Base-by-base conservation (phyloP, 2,113 vertebrate genomes). In the Equus quagga region DNA sequence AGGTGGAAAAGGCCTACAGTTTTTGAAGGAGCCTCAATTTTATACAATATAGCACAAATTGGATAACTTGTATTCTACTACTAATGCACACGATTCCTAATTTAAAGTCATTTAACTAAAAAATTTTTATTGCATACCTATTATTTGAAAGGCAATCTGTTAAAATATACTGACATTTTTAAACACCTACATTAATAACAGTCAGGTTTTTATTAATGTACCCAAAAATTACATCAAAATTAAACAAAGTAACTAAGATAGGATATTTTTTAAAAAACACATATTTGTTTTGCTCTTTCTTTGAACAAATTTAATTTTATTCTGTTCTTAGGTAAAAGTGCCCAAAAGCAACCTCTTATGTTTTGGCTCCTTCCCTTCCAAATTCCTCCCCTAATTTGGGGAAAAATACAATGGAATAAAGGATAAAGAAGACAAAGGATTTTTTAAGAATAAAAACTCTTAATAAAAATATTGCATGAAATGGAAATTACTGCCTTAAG, bases 371-470 rank as follows among this genome's bases (percentile, higher is more conserved):
- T 81, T 92, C 5, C 21, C 31, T 26, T 86, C 41, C 18, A 95
- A 54, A 10, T 26, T 87, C 24, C 36, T 81, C 46, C 18, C 36
- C 54, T n/a, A 92, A 65, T 97, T 93, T 72, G 24, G 19, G 4
- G 21, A 75, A 85, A 94, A 94, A 92, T 17, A 73, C 13, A 87
- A 65, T 24, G 15, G 10, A 94, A 79, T 46, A 86, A 91, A 87
- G 8, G 19, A 79, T 75, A 75, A 65, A 91, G 33, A 85, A 46
- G 15, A 24, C 49, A 89, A 90, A 65, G 19, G 3, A 58, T 41
- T 72, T 85, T 65, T 82, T 69, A 91, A 87, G 33, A 94, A 93
- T 21, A 96, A 82, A 44, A 88, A 82, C 19, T 89, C 44, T 82
- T 24, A 89, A 56, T 56, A 67, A 67, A 92, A 79, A 79, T 6